Evolutionary conservation across 2,113 vertebrate species (phyloP), one percentile per base, ranked within the genome.

Genomic region (Brachyhypopomus occidentalis): DNA sequence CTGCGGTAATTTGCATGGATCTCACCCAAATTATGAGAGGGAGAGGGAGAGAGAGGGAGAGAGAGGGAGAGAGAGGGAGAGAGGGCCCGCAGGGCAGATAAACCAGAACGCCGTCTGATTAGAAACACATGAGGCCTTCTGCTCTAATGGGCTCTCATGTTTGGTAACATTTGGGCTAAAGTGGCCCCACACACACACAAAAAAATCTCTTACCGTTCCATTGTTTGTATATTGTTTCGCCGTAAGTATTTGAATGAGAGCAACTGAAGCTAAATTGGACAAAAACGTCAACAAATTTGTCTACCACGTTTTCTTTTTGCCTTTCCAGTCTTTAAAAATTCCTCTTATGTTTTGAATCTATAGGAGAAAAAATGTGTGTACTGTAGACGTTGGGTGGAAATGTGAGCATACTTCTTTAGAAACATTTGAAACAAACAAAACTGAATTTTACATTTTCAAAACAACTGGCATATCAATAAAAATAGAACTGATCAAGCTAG

Each of bases 21-120:
- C 72, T 69, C 64, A 75, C n/a, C 72, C 72, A 70, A 75, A 81
- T 81, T 81, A 76, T 81, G 55, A 81, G 30, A 58, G 71, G 3
- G 41, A 1, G 59, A 45, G 41, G 0, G 59, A 45, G 30, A 20
- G 23, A 17, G 45, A 12, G 36, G 38, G 58, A 22, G 41, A 59
- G 30, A 38, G 25, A 25, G 8, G 69, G 76, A 69, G 22, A 59
- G 55, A 56, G 52, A 58, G 64, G 12, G 23, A 48, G 38, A 34
- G 69, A 19, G 60, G 58, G 74, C 78, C 74, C 75, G 70, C 27
- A 30, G 84, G 77, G 79, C 79, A 75, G 85, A 85, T 85, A 88
- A 86, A 86, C 79, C 83, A 78, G 83, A 84, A 79, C 83, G 84
- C 75, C 17, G 41, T 74, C 52, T 86, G 85, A 88, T 86, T 86